Evolutionary conservation across 2,113 vertebrate genomes (phyloP).

Genomic region (Tachuris rubrigastra): DNA sequence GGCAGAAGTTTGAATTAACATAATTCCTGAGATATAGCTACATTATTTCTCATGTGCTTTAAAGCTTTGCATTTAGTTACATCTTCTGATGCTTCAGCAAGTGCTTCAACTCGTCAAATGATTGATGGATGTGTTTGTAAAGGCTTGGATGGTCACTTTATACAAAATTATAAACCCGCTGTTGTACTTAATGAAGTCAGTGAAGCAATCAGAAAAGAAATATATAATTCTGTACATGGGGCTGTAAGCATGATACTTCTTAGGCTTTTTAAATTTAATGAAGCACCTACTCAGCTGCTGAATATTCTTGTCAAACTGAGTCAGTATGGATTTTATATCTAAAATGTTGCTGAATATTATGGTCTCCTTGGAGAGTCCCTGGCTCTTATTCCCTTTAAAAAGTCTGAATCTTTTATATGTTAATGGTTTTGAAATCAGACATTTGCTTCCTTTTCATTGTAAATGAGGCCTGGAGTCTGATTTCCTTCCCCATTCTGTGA

Average conservation of each 20-base stretch:
- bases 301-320: constrained; percentile 47
- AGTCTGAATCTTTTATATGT: constrained; percentile 54
- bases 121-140: constrained; percentile 58
- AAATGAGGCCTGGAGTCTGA: constrained; percentile 33
- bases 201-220: constrained; percentile 67
- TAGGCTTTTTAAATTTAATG: constrained; percentile 71
- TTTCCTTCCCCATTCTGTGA: constrained; percentile 17
- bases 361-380: constrained; percentile 57
- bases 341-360: constrained; percentile 39
- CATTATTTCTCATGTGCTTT: not conserved
- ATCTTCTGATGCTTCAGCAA: not conserved
- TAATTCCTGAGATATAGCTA: not conserved
- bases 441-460: constrained; percentile 63
- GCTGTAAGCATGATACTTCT: constrained; percentile 51
- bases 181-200: constrained; percentile 66
- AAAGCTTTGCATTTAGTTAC: constrained; percentile 1
- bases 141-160: constrained; percentile 54
- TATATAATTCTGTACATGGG: constrained; percentile 34
- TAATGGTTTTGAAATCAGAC: constrained; percentile 67
- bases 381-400: constrained; percentile 55
- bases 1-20: not conserved
- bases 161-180: constrained; percentile 34
- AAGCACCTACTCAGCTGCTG: constrained; percentile 61
- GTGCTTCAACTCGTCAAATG: constrained; percentile 1
- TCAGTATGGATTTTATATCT: constrained; percentile 69